Evolutionary conservation across 2,888 invertebrate genomes (phyloP).

Genomic region (Oxyscelio sp.): DNA sequence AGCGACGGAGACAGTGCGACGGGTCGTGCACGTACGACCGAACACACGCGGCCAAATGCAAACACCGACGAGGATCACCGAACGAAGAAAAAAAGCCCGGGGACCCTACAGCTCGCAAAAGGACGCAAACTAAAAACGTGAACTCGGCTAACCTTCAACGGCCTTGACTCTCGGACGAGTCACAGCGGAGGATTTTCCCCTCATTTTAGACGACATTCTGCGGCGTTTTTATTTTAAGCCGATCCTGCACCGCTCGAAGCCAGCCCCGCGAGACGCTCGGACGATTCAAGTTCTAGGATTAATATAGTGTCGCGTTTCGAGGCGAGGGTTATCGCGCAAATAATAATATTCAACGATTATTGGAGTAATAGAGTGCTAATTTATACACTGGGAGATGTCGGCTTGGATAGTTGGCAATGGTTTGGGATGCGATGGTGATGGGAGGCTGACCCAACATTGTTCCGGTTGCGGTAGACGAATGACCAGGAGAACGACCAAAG

Average conservation of each 20-base stretch:
- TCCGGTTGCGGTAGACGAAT: not conserved
- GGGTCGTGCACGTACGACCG: not conserved
- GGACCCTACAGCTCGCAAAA: constrained; percentile 62
- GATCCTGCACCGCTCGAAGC: constrained; percentile 24
- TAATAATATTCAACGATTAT: constrained; percentile 41
- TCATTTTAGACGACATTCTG: constrained; percentile 69
- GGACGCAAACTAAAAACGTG: constrained; percentile 73
- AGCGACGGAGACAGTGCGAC: constrained; percentile 48
- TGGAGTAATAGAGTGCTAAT: constrained; percentile 30
- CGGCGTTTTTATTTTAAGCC: constrained; percentile 29
- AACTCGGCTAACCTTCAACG: constrained; percentile 82
- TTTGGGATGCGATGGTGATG: not conserved
- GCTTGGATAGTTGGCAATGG: not conserved
- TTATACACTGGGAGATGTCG: constrained; percentile 6
- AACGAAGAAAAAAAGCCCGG: constrained; percentile 58
- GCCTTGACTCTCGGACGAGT: constrained; percentile 80
- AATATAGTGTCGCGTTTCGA: constrained; percentile 18
- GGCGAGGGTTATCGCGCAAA: not conserved
- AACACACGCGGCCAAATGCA: constrained; percentile 5
- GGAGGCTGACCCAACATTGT: not conserved
- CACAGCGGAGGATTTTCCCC: constrained; percentile 76
- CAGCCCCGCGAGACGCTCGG: constrained; percentile 2
- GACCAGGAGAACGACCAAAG: no score
- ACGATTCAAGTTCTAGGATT: constrained; percentile 25
- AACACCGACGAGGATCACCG: constrained; percentile 11